phyloP scores from a whole-genome alignment of 1,140 invertebrate genomes.

The Drosophila truncata region DNA sequence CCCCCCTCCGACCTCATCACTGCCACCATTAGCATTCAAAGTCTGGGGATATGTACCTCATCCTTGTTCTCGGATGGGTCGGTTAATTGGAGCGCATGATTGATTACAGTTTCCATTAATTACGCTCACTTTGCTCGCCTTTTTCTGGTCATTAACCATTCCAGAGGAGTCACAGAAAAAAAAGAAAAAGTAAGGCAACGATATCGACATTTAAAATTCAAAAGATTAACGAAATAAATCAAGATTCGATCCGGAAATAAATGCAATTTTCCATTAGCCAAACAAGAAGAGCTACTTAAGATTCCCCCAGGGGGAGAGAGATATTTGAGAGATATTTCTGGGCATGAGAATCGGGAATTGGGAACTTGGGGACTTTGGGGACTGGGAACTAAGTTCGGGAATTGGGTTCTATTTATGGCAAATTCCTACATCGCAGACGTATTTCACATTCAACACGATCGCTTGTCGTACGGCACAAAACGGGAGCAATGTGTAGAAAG shows the following conservation, averaged over 20 bases:
- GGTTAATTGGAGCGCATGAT: conserved; percentile 81
- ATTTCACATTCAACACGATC: conserved; percentile 62
- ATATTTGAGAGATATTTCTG: conserved; percentile 27
- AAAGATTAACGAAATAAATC: conserved; percentile 48
- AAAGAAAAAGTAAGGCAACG: conserved; percentile 18
- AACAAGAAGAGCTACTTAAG: conserved; percentile 40
- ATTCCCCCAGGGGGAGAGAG: conserved; percentile 27
- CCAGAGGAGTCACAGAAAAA: conserved; percentile 29
- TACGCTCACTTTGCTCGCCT: conserved; percentile 60
- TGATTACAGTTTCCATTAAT: conserved; percentile 79
- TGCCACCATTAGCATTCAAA: conserved; percentile 53
- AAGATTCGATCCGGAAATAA: conserved; percentile 34
- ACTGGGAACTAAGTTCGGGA: conserved; percentile 15
- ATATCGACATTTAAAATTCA: conserved; percentile 40
- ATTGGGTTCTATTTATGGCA: conserved; percentile 74
- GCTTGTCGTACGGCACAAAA: conserved; percentile 9
- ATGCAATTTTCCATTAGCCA: conserved; percentile 41
- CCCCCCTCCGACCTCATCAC: conserved; percentile 16
- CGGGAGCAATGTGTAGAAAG: conserved; percentile 34
- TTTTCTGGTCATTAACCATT: conserved; percentile 79
- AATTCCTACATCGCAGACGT: conserved; percentile 65
- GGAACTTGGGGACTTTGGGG: neutral
- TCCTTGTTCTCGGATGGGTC: conserved; percentile 22
- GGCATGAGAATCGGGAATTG: conserved; percentile 5
- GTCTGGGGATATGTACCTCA: neutral